These are phyloP conservation scores for Pelobates fuscus DNA, from an alignment of 2,113 vertebrate genomes.

Conservation along the genomic window DNA sequence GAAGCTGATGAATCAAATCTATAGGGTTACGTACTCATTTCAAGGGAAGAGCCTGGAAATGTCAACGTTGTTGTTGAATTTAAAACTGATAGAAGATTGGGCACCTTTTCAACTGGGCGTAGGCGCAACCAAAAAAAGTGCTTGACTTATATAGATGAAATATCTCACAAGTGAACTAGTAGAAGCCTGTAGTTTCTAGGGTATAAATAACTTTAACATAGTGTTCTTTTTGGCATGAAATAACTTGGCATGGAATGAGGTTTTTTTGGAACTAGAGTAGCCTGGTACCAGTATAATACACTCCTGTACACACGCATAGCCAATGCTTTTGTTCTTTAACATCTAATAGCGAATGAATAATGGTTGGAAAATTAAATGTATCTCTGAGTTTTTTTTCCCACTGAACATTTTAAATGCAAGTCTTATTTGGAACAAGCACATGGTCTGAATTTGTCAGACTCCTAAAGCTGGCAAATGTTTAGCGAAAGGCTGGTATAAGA, in stretches of 20 bases:
- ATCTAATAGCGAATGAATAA: slow-evolving; percentile 15
- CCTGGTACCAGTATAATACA: slow-evolving; percentile 27
- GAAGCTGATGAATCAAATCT: no score
- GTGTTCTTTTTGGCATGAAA: slow-evolving; percentile 25
- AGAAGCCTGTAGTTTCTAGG: slow-evolving; percentile 9
- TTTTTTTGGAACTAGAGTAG: slow-evolving; percentile 7
- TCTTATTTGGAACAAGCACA: neutral
- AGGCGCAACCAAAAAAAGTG: neutral
- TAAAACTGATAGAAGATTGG: slow-evolving; percentile 4
- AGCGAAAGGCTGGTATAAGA: slow-evolving; percentile 16
- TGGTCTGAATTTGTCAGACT: slow-evolving; percentile 18
- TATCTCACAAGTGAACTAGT: slow-evolving; percentile 16
- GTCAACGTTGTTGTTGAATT: neutral
- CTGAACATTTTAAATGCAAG: slow-evolving; percentile 10
- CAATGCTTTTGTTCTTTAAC: slow-evolving; percentile 23
- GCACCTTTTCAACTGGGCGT: slow-evolving; percentile 9
- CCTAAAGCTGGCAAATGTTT: slow-evolving; percentile 17
- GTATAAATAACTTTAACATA: slow-evolving; percentile 30
- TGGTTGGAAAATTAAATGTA: slow-evolving; percentile 22
- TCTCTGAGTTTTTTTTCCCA: slow-evolving; percentile 29
- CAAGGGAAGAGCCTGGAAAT: neutral
- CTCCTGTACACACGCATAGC: neutral
- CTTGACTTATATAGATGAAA: slow-evolving; percentile 5
- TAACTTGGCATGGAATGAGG: neutral
- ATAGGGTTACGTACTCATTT: no score